Conservation (phyloP, 30 jellyfish, hydroid and myxozoan genomes). For the Euphysa ruthae region DNA sequence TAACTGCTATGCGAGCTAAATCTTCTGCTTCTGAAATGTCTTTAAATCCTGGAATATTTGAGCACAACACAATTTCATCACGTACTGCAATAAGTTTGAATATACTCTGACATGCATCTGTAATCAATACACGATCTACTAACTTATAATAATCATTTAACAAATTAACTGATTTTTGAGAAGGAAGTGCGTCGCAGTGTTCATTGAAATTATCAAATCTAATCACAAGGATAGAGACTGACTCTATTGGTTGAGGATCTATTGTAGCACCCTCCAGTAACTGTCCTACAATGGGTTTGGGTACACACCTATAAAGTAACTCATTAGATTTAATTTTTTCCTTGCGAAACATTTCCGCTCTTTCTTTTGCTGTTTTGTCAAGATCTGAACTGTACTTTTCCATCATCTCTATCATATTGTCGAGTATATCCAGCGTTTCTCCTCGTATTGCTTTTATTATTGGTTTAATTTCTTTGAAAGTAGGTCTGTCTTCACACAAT, state of each 20-base stretch:
- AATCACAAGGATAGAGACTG: background rate
- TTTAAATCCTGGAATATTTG: slow-evolving; percentile 15
- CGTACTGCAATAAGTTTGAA: background rate
- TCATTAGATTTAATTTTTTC: slow-evolving; percentile 23
- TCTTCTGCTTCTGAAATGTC: background rate
- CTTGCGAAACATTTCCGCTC: slow-evolving; percentile 32
- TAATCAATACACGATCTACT: slow-evolving; percentile 2
- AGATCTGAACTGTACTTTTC: slow-evolving; percentile 27
- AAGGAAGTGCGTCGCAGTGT: background rate
- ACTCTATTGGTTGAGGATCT: background rate
- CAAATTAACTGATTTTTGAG: slow-evolving; percentile 13
- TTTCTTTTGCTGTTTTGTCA: slow-evolving; percentile 32
- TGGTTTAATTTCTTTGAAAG: slow-evolving; percentile 26
- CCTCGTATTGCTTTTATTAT: slow-evolving; percentile 16
- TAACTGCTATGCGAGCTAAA: slow-evolving; percentile 20
- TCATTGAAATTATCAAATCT: slow-evolving; percentile 1
- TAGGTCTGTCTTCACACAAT: slow-evolving; percentile 29
- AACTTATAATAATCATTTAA: slow-evolving; percentile 16
- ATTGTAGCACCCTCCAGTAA: slow-evolving; percentile 15
- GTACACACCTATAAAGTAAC: slow-evolving; percentile 18
- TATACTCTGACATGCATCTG: background rate
- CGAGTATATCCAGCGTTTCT: slow-evolving; percentile 17
- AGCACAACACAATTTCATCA: slow-evolving; percentile 13
- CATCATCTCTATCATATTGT: slow-evolving; percentile 45
- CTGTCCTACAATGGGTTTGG: slow-evolving; percentile 20